Conservation (phyloP, 2,797 vertebrate species). For the Molothrus ater region DNA sequence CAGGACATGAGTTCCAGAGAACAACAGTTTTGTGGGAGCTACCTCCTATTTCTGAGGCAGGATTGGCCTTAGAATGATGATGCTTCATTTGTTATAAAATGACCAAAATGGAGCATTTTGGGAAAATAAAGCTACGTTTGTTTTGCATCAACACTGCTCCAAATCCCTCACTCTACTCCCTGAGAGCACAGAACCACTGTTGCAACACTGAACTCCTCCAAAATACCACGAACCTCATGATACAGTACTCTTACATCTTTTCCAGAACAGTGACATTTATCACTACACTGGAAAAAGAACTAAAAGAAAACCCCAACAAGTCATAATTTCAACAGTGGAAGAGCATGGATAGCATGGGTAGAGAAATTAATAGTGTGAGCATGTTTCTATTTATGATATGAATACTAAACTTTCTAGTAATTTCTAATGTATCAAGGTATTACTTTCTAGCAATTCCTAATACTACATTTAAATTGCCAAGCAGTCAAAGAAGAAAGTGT, state of each 20-base stretch:
- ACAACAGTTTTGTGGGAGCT: background rate
- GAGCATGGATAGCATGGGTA: rapidly evolving
- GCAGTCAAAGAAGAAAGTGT: background rate
- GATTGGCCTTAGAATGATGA: background rate
- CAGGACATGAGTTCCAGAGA: background rate
- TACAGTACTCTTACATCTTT: background rate
- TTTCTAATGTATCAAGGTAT: background rate
- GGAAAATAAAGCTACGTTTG: background rate
- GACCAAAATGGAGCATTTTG: background rate
- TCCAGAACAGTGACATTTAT: background rate
- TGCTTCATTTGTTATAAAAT: background rate
- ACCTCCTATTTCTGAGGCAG: background rate
- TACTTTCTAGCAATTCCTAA: background rate
- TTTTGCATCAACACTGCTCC: background rate
- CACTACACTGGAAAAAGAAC: background rate
- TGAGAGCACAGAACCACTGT: background rate
- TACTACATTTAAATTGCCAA: background rate
- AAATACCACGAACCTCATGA: background rate
- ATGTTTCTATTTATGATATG: background rate
- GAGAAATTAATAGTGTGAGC: background rate
- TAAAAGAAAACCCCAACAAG: background rate
- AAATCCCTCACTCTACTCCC: background rate
- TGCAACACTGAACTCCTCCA: background rate
- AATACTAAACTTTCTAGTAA: background rate
- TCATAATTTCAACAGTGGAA: background rate